These are phyloP conservation scores for Aviceda subcristata DNA, from an alignment of 2,113 vertebrate genomes.

Conservation along the genomic window DNA sequence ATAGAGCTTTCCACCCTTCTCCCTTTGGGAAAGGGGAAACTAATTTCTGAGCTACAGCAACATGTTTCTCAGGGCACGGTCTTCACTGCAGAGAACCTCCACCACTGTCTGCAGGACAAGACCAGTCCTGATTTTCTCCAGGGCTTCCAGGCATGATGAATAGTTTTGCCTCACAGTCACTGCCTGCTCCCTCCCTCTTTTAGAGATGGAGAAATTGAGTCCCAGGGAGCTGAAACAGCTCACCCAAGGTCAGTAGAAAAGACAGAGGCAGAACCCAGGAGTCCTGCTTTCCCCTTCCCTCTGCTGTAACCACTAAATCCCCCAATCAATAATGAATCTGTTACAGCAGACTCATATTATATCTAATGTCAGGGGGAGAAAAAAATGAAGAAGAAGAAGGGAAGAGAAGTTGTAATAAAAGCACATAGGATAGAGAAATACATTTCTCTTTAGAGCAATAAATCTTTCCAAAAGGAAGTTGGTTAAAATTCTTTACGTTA, in stretches of 20 bases:
- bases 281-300: background rate
- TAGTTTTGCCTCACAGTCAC: background rate
- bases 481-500: constrained; percentile 77
- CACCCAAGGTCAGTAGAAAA: constrained; percentile 12
- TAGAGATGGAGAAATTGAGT: background rate
- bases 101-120: background rate
- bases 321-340: constrained; percentile 69
- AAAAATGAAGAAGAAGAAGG: constrained; percentile 7
- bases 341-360: constrained; percentile 69
- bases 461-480: constrained; percentile 77
- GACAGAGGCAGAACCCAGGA: background rate
- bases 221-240: background rate
- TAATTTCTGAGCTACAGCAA: background rate
- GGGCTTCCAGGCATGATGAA: background rate
- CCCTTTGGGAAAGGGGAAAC: background rate
- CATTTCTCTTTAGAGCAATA: constrained; percentile 73
- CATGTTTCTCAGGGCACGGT: accelerated
- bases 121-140: background rate
- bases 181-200: background rate
- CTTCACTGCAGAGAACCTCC: background rate
- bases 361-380: constrained; percentile 58
- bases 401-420: constrained; percentile 71
- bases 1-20: background rate
- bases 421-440: constrained; percentile 72
- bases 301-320: constrained; percentile 59